Conservation (phyloP, 2,888 invertebrate species). For the Campoletis raptor region DNA sequence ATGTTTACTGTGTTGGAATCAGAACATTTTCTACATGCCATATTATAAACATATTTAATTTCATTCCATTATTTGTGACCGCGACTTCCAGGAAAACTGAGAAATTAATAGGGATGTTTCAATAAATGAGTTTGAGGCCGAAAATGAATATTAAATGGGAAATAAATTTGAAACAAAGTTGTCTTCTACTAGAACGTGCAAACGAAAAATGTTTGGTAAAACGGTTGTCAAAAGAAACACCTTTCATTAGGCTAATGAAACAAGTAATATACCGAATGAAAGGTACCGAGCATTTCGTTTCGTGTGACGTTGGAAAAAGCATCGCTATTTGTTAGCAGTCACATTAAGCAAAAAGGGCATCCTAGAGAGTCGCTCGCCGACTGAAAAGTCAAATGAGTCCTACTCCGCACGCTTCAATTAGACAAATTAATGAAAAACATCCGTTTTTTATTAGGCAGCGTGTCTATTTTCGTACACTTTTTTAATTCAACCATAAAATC, state of each 20-base stretch:
- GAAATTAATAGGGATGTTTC: not conserved
- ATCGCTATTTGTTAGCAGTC: constrained; percentile 43
- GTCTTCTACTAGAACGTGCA: not conserved
- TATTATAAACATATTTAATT: not conserved
- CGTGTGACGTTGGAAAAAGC: constrained; percentile 53
- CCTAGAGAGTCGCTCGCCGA: constrained; percentile 60
- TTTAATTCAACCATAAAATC: not conserved
- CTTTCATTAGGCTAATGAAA: constrained; percentile 81
- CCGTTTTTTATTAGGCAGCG: not conserved
- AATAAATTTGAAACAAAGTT: not conserved
- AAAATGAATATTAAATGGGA: not conserved
- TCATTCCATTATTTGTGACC: not conserved
- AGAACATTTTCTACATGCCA: not conserved
- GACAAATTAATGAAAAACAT: constrained; percentile 78
- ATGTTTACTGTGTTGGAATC: not conserved
- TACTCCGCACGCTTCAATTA: constrained; percentile 78
- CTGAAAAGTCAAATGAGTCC: constrained; percentile 52
- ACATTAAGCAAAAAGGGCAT: constrained; percentile 52
- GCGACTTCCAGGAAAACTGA: not conserved
- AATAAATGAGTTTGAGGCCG: not conserved
- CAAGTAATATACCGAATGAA: constrained; percentile 71
- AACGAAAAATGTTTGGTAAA: constrained; percentile 63
- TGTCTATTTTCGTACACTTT: constrained; percentile 13
- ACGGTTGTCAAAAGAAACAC: constrained; percentile 71
- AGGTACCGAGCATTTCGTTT: constrained; percentile 12